Evolutionary conservation across 2,797 vertebrate species (phyloP).

Genomic region (Halcyon chelicuti): DNA sequence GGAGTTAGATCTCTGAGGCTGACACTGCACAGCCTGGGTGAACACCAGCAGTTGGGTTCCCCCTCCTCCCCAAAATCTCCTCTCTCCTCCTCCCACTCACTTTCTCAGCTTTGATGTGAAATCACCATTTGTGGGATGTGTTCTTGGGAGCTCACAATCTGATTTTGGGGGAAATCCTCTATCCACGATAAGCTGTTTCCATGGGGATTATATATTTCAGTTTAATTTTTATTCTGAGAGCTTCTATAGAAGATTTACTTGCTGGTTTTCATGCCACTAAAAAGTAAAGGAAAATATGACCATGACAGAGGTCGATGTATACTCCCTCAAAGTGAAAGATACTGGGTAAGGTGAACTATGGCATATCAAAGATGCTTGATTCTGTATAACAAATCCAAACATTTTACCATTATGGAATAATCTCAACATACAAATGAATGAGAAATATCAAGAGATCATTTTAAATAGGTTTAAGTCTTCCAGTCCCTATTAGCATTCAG

Average conservation of each 20-base stretch:
- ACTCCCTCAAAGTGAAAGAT: neutral
- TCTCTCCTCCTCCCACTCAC: neutral
- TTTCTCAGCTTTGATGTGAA: constrained; percentile 30
- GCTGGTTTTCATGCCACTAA: neutral
- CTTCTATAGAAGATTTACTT: neutral
- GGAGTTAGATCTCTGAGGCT: neutral
- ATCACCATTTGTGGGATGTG: neutral
- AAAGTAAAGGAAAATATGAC: neutral
- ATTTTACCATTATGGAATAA: neutral
- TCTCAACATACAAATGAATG: neutral
- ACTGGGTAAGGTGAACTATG: neutral
- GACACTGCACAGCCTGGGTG: neutral
- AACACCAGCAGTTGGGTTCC: neutral
- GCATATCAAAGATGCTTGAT: neutral
- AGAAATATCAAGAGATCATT: neutral
- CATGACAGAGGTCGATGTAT: neutral
- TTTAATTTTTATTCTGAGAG: neutral
- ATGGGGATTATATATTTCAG: constrained; percentile 30
- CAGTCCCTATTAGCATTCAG: neutral
- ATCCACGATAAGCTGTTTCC: constrained; percentile 7
- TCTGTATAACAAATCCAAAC: neutral
- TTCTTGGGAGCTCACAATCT: constrained; percentile 5
- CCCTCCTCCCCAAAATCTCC: neutral
- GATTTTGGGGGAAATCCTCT: constrained; percentile 13
- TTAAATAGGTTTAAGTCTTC: neutral